A percentile compares a stretch with the other conserved stretches of the same genome.
These are phyloP conservation scores for Odontamblyopus rebecca DNA, from an alignment of 2,797 vertebrate species.

Conservation along the genomic window DNA sequence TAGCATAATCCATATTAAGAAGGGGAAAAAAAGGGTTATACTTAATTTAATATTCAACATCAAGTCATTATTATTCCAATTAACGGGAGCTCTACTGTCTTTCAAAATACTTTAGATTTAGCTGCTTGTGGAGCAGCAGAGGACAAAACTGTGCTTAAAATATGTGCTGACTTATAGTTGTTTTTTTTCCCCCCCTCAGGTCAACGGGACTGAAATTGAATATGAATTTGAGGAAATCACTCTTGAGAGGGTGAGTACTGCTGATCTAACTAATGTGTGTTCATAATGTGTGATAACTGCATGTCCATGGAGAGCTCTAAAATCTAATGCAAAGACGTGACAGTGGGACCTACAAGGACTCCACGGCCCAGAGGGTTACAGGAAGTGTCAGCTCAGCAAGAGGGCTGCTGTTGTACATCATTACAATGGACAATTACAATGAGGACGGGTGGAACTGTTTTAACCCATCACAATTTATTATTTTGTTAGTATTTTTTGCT, in stretches of 20 bases:
- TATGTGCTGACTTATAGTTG: background rate
- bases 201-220: constrained; percentile 97
- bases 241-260: constrained; percentile 89
- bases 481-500: no score
- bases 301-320: constrained; percentile 17
- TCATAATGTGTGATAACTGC: background rate
- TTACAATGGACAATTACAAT: background rate
- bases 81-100: no score
- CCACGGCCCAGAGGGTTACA: constrained; percentile 10
- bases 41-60: no score
- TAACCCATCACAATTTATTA: no score
- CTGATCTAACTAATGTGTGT: constrained; percentile 4
- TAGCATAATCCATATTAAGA: no score
- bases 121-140: background rate
- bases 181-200: constrained; percentile 67
- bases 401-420: background rate
- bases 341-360: background rate
- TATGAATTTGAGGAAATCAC: constrained; percentile 99
- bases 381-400: background rate
- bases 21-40: no score
- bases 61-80: no score
- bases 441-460: constrained; percentile 3
- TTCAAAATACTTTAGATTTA: no score
- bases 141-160: background rate
- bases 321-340: background rate